Base-by-base conservation (phyloP, 2,888 invertebrate genomes). In the Xanthorhoe spadicearia region DNA sequence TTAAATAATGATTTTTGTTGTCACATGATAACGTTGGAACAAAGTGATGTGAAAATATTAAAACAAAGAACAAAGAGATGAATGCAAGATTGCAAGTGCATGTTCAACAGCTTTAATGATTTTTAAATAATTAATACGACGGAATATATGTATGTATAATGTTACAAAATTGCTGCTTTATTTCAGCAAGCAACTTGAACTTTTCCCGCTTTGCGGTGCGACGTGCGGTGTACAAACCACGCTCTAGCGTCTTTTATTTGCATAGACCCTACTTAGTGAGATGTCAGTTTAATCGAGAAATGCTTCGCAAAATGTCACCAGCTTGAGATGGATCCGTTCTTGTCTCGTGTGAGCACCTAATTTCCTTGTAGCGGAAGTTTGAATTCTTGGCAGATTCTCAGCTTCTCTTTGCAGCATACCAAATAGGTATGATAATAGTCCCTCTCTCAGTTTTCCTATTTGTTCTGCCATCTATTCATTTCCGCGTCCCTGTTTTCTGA, bases 321-420 rank as follows among this genome's bases (percentile, higher is more conserved):
- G 52, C 23, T 52, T 59, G 69, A 70, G 68, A 71, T 67, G 68
- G 64, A 72, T 67, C 64, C 72, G 68, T 68, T 69, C 66, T 60
- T 60, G 72, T 66, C 72, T 69, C 68, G 69, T 64, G 68, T 66
- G 72, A 74, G 69, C 64, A 69, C 63, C 72, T 74, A 74, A 74
- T 72, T 74, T 74, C 74, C 74, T 72, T 74, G 66, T 64, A 68
- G 57, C 74, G 74, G 74, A 72, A 72, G 72, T 74, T 72, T 70
- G 69, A 69, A 70, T 68, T 68, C 72, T 70, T 70, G 62, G 69
- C 70, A 67, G 32, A 61, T 64, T 64, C 68, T 68, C 68, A 50
- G n/a, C n/a, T n/a, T n/a, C n/a, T n/a, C n/a, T n/a, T n/a, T n/a
- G n/a, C n/a, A n/a, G 68, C 58, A 68, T 68, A 68, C 64, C 57